These are phyloP conservation scores for human DNA, from an alignment of 2,113 vertebrate genomes.

Conservation along the genomic window DNA sequence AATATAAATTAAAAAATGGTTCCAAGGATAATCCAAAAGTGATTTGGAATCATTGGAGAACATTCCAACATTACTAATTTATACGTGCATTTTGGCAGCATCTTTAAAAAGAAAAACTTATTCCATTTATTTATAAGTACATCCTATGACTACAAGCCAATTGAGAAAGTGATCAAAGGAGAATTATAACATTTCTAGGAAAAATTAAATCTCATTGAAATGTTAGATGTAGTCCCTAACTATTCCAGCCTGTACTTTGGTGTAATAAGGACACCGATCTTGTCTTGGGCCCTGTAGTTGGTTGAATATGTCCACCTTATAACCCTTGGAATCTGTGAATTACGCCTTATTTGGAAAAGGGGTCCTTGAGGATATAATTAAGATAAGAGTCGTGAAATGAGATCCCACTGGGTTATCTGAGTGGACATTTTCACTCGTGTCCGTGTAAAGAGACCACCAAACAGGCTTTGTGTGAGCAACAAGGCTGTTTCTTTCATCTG, in stretches of 20 bases:
- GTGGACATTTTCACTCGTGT: background rate
- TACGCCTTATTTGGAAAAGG: background rate
- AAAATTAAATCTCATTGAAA: background rate
- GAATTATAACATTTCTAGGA: background rate
- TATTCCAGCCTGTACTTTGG: background rate
- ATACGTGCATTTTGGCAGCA: background rate
- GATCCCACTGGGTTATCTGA: background rate
- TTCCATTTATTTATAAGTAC: background rate
- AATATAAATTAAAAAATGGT: background rate
- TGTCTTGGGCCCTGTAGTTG: background rate
- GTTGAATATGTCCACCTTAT: rapidly evolving
- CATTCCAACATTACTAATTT: background rate
- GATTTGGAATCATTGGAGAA: background rate
- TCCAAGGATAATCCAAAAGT: background rate
- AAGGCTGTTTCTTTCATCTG: too few relatives aligned
- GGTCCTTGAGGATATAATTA: background rate
- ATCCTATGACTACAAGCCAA: background rate
- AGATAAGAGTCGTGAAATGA: background rate
- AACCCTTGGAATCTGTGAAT: too few relatives aligned
- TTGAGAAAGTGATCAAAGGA: background rate
- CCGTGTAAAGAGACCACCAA: too few relatives aligned
- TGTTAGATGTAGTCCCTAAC: background rate
- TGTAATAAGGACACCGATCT: rapidly evolving
- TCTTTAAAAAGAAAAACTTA: background rate
- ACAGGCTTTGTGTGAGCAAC: too few relatives aligned